Evolutionary conservation across 2,113 vertebrate genomes (phyloP).

Genomic region (Sinosuthora webbiana): DNA sequence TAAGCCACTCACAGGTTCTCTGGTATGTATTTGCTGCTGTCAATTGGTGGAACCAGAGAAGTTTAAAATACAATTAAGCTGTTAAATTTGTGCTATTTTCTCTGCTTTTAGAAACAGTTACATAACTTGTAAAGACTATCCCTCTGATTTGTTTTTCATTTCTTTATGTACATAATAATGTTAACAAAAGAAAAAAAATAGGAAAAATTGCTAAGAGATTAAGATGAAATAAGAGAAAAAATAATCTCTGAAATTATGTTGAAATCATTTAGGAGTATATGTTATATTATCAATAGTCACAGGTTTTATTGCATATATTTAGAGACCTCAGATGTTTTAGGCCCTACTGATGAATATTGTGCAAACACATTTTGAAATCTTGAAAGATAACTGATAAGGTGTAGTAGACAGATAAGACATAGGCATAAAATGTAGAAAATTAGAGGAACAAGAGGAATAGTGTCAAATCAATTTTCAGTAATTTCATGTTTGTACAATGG

Average conservation of each 20-base stretch:
- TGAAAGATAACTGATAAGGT: not conserved
- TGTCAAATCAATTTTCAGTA: not conserved
- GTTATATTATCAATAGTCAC: not conserved
- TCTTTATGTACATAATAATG: fast-evolving
- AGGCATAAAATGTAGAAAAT: not conserved
- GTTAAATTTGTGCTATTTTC: not conserved
- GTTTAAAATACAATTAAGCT: not conserved
- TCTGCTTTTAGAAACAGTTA: not conserved
- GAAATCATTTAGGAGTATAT: not conserved
- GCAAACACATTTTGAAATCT: not conserved
- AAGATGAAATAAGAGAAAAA: not conserved
- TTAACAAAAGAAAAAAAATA: fast-evolving
- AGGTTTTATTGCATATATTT: not conserved
- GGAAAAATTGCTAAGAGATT: not conserved
- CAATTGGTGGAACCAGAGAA: not conserved
- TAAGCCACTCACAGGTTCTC: not conserved
- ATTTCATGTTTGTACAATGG: not conserved
- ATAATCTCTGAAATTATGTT: not conserved
- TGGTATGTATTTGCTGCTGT: not conserved
- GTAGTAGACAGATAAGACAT: not conserved
- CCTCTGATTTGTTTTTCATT: not conserved
- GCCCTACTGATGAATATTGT: not conserved
- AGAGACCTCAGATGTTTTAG: not conserved
- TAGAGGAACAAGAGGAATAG: not conserved
- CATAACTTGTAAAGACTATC: not conserved